Percentiles rank a stretch among this genome's conserved stretches.
Conservation (phyloP, 2,888 invertebrate genomes). For the Gibbula magus region DNA sequence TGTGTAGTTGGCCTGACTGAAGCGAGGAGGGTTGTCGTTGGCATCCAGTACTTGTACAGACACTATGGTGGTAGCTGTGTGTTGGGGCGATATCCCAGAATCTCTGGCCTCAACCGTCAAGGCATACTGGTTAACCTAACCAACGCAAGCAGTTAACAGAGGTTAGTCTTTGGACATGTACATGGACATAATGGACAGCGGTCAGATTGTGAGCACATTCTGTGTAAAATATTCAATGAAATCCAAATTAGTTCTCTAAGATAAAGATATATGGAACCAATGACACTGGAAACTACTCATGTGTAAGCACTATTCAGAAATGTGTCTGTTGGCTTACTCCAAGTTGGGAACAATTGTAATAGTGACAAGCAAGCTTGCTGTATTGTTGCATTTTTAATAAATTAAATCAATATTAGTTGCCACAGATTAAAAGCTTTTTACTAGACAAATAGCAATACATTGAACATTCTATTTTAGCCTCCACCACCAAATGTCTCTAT, state of each 20-base stretch:
- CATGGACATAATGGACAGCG: not conserved
- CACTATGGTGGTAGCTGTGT: conserved; percentile 87
- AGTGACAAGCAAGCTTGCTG: no score
- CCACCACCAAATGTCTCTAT: no score
- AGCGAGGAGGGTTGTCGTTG: conserved; percentile 93
- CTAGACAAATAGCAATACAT: no score
- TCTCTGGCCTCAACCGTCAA: conserved; percentile 92
- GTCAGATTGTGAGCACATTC: not conserved
- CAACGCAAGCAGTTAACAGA: not conserved
- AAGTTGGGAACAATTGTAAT: no score
- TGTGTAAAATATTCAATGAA: not conserved
- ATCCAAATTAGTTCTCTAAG: not conserved
- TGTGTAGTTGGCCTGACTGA: conserved; percentile 82
- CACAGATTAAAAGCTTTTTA: no score
- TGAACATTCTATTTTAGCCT: no score
- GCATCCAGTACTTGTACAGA: conserved; percentile 92
- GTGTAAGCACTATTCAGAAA: no score
- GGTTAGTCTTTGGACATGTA: not conserved
- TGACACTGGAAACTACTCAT: no score
- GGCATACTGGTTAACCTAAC: conserved; percentile 81
- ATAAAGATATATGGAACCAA: no score
- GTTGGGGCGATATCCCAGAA: conserved; percentile 88
- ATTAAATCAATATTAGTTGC: no score
- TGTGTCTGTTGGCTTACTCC: no score
- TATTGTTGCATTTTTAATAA: no score